Percentiles rank a stretch among this genome's conserved stretches.
These are phyloP conservation scores for Sylvilagus floridanus DNA, from an alignment of 2,797 vertebrate species.

Conservation along the genomic window DNA sequence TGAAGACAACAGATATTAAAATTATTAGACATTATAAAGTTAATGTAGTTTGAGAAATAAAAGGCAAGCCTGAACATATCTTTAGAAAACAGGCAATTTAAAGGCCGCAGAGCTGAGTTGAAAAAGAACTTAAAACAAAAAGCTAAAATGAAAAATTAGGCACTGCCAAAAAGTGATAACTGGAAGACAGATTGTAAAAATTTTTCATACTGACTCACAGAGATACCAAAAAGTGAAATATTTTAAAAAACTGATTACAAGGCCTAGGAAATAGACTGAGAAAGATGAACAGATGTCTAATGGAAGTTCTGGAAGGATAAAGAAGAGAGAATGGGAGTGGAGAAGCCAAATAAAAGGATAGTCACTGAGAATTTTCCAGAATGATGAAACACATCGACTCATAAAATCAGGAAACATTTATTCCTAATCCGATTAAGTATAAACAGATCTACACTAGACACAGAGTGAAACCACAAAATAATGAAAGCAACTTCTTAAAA, in stretches of 20 bases:
- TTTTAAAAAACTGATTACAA: not conserved
- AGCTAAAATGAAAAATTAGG: not conserved
- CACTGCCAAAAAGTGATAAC: not conserved
- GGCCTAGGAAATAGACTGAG: not conserved
- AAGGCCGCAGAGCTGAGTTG: not conserved
- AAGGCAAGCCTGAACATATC: not conserved
- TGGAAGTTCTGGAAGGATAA: not conserved
- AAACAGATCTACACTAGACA: not conserved
- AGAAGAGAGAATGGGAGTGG: not conserved
- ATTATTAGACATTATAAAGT: not conserved
- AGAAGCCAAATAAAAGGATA: not conserved
- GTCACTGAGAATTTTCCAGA: not conserved
- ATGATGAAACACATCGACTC: not conserved
- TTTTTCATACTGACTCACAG: not conserved
- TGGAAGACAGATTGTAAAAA: not conserved
- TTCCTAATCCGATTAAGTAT: conserved; percentile 30
- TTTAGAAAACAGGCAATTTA: not conserved
- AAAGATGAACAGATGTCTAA: not conserved
- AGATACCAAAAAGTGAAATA: not conserved
- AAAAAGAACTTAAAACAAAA: not conserved
- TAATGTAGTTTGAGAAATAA: not conserved
- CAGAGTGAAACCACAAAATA: not conserved
- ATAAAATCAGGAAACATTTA: conserved; percentile 38
- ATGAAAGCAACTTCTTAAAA: conserved; percentile 15
- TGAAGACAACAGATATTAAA: not conserved